These are phyloP conservation scores for Timema cristinae DNA, from an alignment of 2,888 invertebrate genomes.

Conservation along the genomic window DNA sequence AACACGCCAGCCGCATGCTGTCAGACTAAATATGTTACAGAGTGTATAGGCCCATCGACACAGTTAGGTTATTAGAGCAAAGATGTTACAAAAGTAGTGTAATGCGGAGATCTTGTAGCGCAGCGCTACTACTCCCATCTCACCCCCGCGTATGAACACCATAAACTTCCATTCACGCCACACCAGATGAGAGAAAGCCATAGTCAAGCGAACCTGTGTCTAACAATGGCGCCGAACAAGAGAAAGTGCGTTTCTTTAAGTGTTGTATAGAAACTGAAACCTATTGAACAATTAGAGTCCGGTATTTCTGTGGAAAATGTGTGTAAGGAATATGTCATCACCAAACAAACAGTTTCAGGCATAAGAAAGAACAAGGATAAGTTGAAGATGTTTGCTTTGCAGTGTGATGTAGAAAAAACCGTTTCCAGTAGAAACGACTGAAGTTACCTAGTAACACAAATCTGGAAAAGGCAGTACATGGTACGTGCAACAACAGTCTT, in stretches of 20 bases:
- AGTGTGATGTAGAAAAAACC: slow-evolving; percentile 14
- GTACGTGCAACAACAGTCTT: slow-evolving; percentile 7
- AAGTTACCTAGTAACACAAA: not conserved
- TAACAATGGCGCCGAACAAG: too few species aligned
- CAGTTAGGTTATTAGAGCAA: too few species aligned
- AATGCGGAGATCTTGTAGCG: too few species aligned
- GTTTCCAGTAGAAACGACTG: not conserved
- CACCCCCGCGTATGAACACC: too few species aligned
- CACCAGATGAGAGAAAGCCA: too few species aligned
- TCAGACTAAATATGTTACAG: too few species aligned
- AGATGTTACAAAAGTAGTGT: too few species aligned
- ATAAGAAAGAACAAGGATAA: slow-evolving; percentile 16
- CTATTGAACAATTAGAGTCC: slow-evolving; percentile 14
- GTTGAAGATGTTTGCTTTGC: slow-evolving; percentile 15
- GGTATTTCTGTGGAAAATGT: slow-evolving; percentile 3
- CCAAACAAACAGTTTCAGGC: slow-evolving; percentile 15
- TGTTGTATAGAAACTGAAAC: slow-evolving; percentile 9
- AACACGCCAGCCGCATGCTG: too few species aligned
- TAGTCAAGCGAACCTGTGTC: too few species aligned
- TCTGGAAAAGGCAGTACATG: not conserved
- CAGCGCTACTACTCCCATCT: too few species aligned
- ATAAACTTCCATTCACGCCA: too few species aligned
- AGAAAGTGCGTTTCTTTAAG: not conserved
- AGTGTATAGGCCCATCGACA: too few species aligned
- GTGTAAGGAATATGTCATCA: slow-evolving; percentile 13